phyloP scores from a whole-genome alignment of 2,797 vertebrate species.

The Enteromius anoplus region DNA sequence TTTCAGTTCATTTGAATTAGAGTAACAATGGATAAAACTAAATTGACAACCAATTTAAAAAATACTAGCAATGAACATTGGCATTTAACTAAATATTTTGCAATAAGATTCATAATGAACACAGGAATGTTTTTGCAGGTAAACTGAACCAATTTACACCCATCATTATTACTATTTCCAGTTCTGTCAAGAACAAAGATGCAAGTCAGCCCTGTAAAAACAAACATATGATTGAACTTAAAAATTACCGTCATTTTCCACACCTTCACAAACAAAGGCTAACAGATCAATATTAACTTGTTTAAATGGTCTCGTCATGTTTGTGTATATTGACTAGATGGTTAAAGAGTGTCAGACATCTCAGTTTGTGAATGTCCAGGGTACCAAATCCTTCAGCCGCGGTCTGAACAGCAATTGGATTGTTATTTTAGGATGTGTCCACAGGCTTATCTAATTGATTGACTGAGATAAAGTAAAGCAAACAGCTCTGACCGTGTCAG shows the following conservation, averaged over 20 bases:
- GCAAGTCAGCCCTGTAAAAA: background rate
- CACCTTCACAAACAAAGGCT: slow-evolving; percentile 6
- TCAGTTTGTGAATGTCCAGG: background rate
- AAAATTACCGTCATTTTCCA: background rate
- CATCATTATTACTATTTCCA: background rate
- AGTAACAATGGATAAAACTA: background rate
- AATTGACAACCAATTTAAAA: background rate
- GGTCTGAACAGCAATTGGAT: background rate
- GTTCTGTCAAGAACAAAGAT: background rate
- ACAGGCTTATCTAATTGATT: slow-evolving; percentile 49
- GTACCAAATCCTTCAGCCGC: background rate
- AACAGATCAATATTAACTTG: background rate
- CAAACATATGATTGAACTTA: background rate
- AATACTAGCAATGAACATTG: background rate
- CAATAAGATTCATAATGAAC: background rate
- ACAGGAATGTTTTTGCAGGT: background rate
- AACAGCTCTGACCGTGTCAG: slow-evolving; percentile 37
- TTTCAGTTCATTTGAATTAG: background rate
- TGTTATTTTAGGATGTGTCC: slow-evolving; percentile 45
- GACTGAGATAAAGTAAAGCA: slow-evolving; percentile 40
- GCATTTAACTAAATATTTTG: background rate
- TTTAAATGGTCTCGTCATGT: background rate
- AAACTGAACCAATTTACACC: background rate
- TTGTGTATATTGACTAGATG: background rate
- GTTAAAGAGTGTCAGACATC: background rate